Percentiles rank a stretch among this genome's conserved stretches.
Conservation (phyloP, 1,140 invertebrate genomes). For the Diorhabda sublineata region DNA sequence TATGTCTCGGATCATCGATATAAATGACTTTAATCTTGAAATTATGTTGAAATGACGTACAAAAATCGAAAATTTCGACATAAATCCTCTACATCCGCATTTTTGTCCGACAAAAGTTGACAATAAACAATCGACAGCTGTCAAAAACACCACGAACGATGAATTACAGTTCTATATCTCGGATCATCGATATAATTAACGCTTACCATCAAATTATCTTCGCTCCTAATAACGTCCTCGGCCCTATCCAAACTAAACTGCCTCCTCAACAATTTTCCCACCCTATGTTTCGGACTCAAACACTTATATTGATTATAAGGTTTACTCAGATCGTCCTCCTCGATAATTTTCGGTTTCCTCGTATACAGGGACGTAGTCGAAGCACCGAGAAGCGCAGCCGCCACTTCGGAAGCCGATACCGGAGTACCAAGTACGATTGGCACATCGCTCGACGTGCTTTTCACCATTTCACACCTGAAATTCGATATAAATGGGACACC, state of each 20-base stretch:
- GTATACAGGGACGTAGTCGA: slow-evolving; percentile 50
- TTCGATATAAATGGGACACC: background rate
- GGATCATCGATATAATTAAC: too few species aligned
- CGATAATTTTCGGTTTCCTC: slow-evolving; percentile 46
- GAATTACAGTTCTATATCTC: too few species aligned
- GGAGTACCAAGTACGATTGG: slow-evolving; percentile 48
- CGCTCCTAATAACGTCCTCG: slow-evolving; percentile 48
- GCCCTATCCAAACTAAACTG: slow-evolving; percentile 68
- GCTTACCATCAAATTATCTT: slow-evolving; percentile 10
- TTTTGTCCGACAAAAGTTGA: too few species aligned
- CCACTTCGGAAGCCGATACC: slow-evolving; percentile 53
- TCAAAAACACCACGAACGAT: too few species aligned
- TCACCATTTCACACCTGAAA: slow-evolving; percentile 41
- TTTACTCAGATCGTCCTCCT: slow-evolving; percentile 63
- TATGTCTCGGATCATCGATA: too few species aligned
- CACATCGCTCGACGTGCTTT: slow-evolving; percentile 49
- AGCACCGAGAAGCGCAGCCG: slow-evolving; percentile 53
- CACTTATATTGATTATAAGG: slow-evolving; percentile 66
- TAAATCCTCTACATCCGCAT: too few species aligned
- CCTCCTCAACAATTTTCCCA: slow-evolving; percentile 57
- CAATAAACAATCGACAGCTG: too few species aligned
- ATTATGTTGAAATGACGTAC: too few species aligned
- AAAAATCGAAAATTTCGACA: too few species aligned
- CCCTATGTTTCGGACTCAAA: slow-evolving; percentile 61
- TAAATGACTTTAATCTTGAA: too few species aligned